Base-by-base conservation (phyloP, 2,113 vertebrate species). In the Donacobius atricapilla region DNA sequence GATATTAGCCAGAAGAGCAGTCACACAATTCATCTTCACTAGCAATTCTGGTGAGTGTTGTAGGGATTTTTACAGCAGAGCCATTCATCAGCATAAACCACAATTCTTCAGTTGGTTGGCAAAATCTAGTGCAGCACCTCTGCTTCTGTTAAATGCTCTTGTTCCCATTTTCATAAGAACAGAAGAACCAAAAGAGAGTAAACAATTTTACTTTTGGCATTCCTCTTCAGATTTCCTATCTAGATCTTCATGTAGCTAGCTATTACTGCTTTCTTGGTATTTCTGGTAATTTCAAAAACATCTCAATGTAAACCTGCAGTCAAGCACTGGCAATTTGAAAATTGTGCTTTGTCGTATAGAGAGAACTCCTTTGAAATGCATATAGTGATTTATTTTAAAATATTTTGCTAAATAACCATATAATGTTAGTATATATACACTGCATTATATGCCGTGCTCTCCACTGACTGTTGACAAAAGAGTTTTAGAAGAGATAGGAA, bases 1-100 rank as follows among this genome's bases (percentile, higher is more conserved):
- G 88, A 57, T 85, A 89, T 90, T 77, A 89, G 60, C 85, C 79
- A 94, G 80, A 87, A 68, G 25, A 89, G 65, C 72, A 68, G 83
- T 71, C 60, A 81, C 35, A 85, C 53, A 48, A 69, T 78, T 90
- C 64, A 90, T 78, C 64, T 48, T 75, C 61, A 47, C 60, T 48
- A 70, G 88, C 51, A 78, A 22, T 44, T 77, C 79, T 37, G 60
- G 68, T 71, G 87, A 90, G 35, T 4, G 50, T 61, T 61, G 79
- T 33, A 63, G 53, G 47, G 18, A 44, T 75, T 83, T 90, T 81
- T 60, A 92, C 35, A 87, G 85, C 75, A 78, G 7, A 83, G 64
- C 47, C 63, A 71, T 82, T 61, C 5, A 89, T 93, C 90, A 90
- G 48, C 88, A 90, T 76, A 87, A 90, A 87, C 20, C 60, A 77